Evolutionary conservation across 1,140 invertebrate genomes (phyloP), one percentile per base, ranked within the genome.

Genomic region (Zaprionus inermis): DNA sequence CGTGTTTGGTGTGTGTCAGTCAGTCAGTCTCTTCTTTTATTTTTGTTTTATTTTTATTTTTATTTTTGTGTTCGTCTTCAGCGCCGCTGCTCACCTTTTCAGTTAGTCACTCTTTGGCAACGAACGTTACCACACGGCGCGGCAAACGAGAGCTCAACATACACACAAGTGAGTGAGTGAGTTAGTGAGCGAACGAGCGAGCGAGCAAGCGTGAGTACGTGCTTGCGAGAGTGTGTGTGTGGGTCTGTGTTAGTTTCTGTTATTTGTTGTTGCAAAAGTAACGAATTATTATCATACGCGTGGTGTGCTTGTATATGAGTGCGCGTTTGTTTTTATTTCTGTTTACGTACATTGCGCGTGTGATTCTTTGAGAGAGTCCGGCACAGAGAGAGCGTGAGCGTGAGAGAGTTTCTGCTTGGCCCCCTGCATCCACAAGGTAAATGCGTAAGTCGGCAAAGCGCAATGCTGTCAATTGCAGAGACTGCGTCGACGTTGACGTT

Each of bases 101-200:
- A 63, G 80, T 88, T 89, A 88, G 73, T 88, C 80, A 89, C 85
- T 88, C 84, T 84, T 88, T 81, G 84, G 67, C 83, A 78, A 69
- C 82, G 79, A 79, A 70, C 79, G 82, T 82, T 73, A 79, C 72
- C 76, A 81, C 71, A 79, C 82, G 82, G 75, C 75, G 81, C 68
- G 78, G 58, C 72, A 70, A 74, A 71, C 78, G 81, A 44, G 66
- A 64, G 70, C 60, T 65, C 64, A 78, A 65, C 58, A 71, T 52
- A 72, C 73, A 38, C 36, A 60, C 36, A 65, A 55, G 30, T 52
- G 20, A 5, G 20, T 14, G 30, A 65, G 56, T 71, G 67, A 75
- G 68, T 75, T 12, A n/a, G 22, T 24, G 38, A 61, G 55, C 59
- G 59, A 75, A 55, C 71, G n/a, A 75, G 67, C 71, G 20, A n/a